Evolutionary conservation across 2,113 vertebrate species (phyloP), one percentile per base, ranked within the genome.

Genomic region (Salvelinus alpinus): DNA sequence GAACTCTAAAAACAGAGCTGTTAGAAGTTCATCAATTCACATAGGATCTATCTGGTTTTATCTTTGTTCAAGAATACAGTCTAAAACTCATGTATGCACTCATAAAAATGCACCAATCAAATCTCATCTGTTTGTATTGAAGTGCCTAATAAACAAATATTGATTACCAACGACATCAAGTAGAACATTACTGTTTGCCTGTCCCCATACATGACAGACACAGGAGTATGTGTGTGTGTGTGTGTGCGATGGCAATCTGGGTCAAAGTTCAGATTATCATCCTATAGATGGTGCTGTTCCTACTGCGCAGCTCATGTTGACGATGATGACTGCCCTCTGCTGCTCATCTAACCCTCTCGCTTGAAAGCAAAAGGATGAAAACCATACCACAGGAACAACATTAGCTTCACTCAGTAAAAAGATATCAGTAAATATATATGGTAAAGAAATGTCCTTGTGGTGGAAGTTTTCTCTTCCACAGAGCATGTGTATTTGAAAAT

Each of bases 301-400:
- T 18, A 48, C 20, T 3, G 13, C 47, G 18, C 11, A 51, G 47
- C 47, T 48, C n/a, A 14, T 54, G 22, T 25, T 57, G 27, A 9
- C 38, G n/a, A 57, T 14, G 70, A 71, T 4, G 70, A 71, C 70
- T 71, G 70, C 48, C 70, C 70, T 71, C 70, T 57, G 18, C 24
- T 57, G 70, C 24, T 51, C 24, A 12, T 22, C 20, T 57, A 6
- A n/a, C n/a, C 38, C 38, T 44, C 68, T 14, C 25, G 20, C 24
- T 27, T 57, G 12, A 54, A 38, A 44, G 5, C 31, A 60, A 20
- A 60, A 20, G 59, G 20, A 60, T n/a, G n/a, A 60, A 60, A n/a
- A 60, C 3, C 51, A 8, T 11, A 11, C 38, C 38, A 3, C 9
- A 44, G 38, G 38, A 44, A 44, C 38, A 44, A 44, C 5, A 22